phyloP scores from a whole-genome alignment of 2,797 vertebrate species.

The Masticophis lateralis region DNA sequence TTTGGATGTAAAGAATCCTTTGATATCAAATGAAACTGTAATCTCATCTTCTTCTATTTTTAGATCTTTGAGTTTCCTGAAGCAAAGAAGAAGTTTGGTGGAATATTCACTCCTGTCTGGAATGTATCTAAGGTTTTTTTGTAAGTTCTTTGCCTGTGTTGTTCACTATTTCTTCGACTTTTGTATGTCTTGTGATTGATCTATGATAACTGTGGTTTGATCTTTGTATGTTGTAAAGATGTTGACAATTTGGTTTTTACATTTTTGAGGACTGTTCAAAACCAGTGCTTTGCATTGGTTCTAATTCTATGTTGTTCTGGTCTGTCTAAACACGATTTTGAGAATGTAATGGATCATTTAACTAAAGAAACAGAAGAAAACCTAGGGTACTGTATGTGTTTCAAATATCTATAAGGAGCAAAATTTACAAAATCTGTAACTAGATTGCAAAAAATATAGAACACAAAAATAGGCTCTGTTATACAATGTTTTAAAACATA shows the following conservation, averaged over 20 bases:
- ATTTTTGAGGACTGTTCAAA: not conserved
- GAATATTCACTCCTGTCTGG: not conserved
- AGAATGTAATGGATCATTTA: not conserved
- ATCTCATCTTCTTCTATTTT: not conserved
- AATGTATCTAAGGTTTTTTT: not conserved
- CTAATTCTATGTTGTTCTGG: not conserved
- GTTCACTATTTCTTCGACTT: not conserved
- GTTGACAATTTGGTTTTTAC: not conserved
- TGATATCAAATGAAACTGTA: not conserved
- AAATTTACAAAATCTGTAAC: not conserved
- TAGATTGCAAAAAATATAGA: not conserved
- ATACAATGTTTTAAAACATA: not conserved
- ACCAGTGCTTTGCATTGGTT: not conserved
- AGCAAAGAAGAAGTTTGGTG: not conserved
- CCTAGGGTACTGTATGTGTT: not conserved
- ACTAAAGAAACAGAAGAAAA: not conserved
- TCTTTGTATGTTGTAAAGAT: not conserved
- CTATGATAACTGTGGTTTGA: not conserved
- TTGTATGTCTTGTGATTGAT: not conserved
- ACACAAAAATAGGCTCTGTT: not conserved
- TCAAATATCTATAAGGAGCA: not conserved
- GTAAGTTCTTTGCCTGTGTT: not conserved
- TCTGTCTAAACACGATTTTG: not conserved
- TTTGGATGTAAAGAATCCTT: not conserved
- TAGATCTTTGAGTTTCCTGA: not conserved